Evolutionary conservation across 2,888 invertebrate species (phyloP).

Genomic region (Bhutanitis thaidina): DNA sequence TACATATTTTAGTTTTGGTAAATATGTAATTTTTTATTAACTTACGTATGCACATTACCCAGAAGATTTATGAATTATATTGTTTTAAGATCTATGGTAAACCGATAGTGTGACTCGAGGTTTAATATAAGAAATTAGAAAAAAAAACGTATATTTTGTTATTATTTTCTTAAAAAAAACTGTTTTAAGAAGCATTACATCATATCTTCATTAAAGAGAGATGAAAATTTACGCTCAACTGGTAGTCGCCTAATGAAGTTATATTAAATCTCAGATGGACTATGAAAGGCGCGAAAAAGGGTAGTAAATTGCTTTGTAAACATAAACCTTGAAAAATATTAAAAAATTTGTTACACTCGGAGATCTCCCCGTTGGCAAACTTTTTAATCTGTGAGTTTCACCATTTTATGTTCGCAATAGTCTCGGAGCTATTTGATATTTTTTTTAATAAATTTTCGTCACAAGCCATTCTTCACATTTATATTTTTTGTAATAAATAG

Average conservation of each 20-base stretch:
- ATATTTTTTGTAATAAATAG: slow-evolving; percentile 1
- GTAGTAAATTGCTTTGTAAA: slow-evolving; percentile 50
- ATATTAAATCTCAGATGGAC: slow-evolving; percentile 46
- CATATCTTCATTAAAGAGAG: slow-evolving; percentile 8
- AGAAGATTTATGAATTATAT: too few relatives aligned
- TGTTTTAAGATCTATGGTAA: too few relatives aligned
- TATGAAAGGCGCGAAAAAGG: slow-evolving; percentile 35
- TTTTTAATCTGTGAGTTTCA: slow-evolving; percentile 21
- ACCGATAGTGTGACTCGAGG: too few relatives aligned
- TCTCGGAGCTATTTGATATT: slow-evolving; percentile 18
- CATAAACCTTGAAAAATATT: slow-evolving; percentile 32
- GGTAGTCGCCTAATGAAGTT: slow-evolving; percentile 39
- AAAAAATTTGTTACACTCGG: slow-evolving; percentile 23
- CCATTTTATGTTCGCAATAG: slow-evolving; percentile 18
- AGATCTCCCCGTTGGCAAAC: slow-evolving; percentile 16
- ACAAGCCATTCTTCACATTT: slow-evolving; percentile 5
- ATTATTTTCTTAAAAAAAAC: too few relatives aligned
- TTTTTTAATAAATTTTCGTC: slow-evolving; percentile 18
- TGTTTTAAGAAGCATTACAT: background rate
- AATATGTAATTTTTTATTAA: too few relatives aligned
- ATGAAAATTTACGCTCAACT: slow-evolving; percentile 25
- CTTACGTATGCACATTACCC: too few relatives aligned
- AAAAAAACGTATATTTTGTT: too few relatives aligned
- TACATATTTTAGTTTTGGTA: too few relatives aligned
- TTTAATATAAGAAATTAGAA: too few relatives aligned